phyloP scores from a whole-genome alignment of 2,888 invertebrate genomes.

The Panorpa germanica region DNA sequence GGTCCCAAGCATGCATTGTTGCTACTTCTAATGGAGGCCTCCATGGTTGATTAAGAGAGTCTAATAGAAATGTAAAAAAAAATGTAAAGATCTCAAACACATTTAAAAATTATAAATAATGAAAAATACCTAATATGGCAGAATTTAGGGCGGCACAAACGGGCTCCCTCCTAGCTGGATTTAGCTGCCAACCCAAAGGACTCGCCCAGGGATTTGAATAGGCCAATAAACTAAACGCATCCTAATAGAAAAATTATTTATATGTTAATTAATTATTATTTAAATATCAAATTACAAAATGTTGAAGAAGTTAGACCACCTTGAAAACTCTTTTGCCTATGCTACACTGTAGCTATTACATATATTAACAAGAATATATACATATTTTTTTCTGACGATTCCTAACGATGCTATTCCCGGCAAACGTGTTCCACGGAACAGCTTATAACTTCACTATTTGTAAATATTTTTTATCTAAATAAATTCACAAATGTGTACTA shows the following conservation, averaged over 20 bases:
- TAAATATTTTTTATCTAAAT: too few relatives aligned
- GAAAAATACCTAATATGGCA: constrained; percentile 73
- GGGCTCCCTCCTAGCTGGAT: constrained; percentile 85
- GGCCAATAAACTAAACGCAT: constrained; percentile 93
- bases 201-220: constrained; percentile 97
- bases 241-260: constrained; percentile 31
- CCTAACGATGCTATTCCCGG: too few relatives aligned
- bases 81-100: constrained; percentile 4
- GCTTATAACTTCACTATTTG: too few relatives aligned
- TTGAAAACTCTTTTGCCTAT: not conserved
- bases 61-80: constrained; percentile 28
- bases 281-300: not conserved
- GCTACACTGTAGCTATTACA: not conserved
- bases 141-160: constrained; percentile 94
- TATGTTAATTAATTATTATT: not conserved
- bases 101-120: constrained; percentile 5
- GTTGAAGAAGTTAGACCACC: constrained; percentile 1
- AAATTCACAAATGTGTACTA: too few relatives aligned
- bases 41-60: constrained; percentile 77
- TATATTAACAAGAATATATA: not conserved
- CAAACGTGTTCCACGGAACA: too few relatives aligned
- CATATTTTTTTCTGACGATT: too few relatives aligned
- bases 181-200: constrained; percentile 89
- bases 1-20: constrained; percentile 74
- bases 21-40: constrained; percentile 86